Conservation (phyloP, 92 coral and sea anemone genomes). For the Paragorgia papillata region DNA sequence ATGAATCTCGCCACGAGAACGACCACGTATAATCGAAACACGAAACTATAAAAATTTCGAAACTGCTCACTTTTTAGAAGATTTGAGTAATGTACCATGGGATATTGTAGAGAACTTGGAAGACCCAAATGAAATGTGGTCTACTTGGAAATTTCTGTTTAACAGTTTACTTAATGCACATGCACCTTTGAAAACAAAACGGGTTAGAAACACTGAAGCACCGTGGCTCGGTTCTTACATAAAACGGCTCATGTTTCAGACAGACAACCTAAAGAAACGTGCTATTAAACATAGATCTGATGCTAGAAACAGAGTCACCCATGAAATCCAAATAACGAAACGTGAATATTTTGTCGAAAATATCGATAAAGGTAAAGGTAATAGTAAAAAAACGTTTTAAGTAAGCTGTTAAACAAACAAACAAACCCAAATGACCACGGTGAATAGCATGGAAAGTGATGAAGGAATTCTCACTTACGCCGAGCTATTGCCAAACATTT, state of each 20-base stretch:
- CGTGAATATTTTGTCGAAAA: slow-evolving; percentile 20
- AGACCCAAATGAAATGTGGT: slow-evolving; percentile 57
- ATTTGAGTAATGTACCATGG: slow-evolving; percentile 36
- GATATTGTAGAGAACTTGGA: neutral
- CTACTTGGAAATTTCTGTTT: slow-evolving; percentile 47
- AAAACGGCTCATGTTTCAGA: slow-evolving; percentile 38
- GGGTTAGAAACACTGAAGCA: slow-evolving; percentile 26
- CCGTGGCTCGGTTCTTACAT: slow-evolving; percentile 48
- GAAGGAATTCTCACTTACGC: slow-evolving; percentile 8
- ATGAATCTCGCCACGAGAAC: neutral
- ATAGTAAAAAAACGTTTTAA: slow-evolving; percentile 45
- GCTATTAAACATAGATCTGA: slow-evolving; percentile 29
- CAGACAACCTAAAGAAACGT: slow-evolving; percentile 44
- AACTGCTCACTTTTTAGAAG: slow-evolving; percentile 20
- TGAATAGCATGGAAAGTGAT: slow-evolving; percentile 30
- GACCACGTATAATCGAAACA: slow-evolving; percentile 9
- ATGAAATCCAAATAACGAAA: slow-evolving; percentile 16
- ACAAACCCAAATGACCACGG: slow-evolving; percentile 26
- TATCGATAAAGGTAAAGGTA: slow-evolving; percentile 29
- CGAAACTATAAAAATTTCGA: slow-evolving; percentile 32
- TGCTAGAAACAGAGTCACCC: slow-evolving; percentile 24
- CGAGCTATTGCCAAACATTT: slow-evolving; percentile 43
- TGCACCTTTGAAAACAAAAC: slow-evolving; percentile 52
- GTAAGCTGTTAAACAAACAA: slow-evolving; percentile 32
- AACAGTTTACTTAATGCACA: slow-evolving; percentile 38